Percentiles rank a stretch among this genome's conserved stretches.
These are phyloP conservation scores for Mimumesa dahlbomi DNA, from an alignment of 2,888 invertebrate species.

Conservation along the genomic window DNA sequence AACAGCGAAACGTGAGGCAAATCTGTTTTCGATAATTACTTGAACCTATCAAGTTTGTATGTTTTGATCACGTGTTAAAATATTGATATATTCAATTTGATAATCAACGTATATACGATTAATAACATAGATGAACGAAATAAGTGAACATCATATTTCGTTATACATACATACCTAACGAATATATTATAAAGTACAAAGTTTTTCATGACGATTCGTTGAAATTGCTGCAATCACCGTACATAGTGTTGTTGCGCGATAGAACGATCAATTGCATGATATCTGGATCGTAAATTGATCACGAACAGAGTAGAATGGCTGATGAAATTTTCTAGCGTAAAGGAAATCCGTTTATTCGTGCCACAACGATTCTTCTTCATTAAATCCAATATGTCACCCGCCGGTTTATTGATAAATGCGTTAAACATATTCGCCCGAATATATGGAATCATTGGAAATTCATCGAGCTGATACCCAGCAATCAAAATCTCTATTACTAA, in stretches of 20 bases:
- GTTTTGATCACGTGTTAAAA: no score
- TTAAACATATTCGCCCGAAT: constrained; percentile 9
- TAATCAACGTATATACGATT: no score
- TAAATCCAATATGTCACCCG: constrained; percentile 5
- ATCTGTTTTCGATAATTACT: no score
- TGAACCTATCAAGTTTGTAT: no score
- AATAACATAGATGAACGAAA: no score
- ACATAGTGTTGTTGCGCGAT: neutral
- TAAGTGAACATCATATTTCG: no score
- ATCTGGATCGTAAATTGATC: neutral
- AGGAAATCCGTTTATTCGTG: neutral
- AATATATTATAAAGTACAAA: no score
- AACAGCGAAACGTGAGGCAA: no score
- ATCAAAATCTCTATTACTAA: neutral
- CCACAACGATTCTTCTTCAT: neutral
- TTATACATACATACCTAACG: no score
- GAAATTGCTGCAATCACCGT: no score
- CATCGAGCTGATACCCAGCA: neutral
- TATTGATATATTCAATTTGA: no score
- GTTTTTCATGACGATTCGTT: neutral
- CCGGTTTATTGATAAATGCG: neutral
- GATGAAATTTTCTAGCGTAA: neutral
- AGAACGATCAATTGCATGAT: neutral
- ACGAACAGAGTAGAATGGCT: neutral
- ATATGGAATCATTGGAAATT: neutral